Evolutionary conservation across 64 coral and sea anemone species (phyloP).

Genomic region (Stichodactyla helianthus): DNA sequence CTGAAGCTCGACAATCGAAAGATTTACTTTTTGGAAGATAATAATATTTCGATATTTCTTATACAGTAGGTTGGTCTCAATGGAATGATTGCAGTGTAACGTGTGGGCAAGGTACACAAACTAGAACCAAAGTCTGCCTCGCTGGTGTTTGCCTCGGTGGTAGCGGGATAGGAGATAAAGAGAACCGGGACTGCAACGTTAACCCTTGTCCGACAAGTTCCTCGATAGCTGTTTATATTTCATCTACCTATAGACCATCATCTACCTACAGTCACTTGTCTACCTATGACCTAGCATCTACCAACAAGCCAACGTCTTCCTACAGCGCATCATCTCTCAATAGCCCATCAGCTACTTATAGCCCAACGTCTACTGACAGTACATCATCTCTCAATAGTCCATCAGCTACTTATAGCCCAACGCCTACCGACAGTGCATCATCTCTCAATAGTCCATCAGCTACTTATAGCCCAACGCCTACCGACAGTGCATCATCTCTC

Average conservation of each 20-base stretch:
- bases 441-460: too few species aligned
- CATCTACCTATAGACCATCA: not conserved
- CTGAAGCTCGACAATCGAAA: not conserved
- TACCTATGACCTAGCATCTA: too few species aligned
- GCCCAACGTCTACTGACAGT: too few species aligned
- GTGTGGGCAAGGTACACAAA: not conserved
- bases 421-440: too few species aligned
- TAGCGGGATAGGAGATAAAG: not conserved
- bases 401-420: too few species aligned
- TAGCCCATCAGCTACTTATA: too few species aligned
- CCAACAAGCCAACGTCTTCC: too few species aligned
- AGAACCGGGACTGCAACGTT: not conserved
- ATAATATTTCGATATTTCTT: not conserved
- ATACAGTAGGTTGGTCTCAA: not conserved
- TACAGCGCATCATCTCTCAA: too few species aligned
- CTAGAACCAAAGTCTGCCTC: not conserved
- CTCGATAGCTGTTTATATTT: not conserved
- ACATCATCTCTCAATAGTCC: too few species aligned
- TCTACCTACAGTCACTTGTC: not conserved
- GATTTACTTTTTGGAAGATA: too few species aligned
- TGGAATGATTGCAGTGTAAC: not conserved
- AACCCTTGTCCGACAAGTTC: not conserved
- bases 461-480: too few species aligned
- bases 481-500: too few species aligned
- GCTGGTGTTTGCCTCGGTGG: not conserved